Base-by-base conservation (phyloP, 2,113 vertebrate species). In the Calyptomena viridis region DNA sequence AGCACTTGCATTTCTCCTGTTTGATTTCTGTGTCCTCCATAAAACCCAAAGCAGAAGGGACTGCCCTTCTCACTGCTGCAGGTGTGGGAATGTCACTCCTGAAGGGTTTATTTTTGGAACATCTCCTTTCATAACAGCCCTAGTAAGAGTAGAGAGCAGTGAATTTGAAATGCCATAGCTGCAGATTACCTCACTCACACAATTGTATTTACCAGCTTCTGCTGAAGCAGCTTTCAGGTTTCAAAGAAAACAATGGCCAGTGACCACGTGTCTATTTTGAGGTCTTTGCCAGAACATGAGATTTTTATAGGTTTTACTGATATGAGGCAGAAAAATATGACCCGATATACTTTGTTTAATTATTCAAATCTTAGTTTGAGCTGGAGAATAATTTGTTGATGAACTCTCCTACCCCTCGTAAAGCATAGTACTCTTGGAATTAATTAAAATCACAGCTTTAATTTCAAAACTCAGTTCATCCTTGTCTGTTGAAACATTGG, bases 201-300 rank as follows among this genome's bases (percentile, higher is more conserved):
- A 73, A 5, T 25, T 12, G 6, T 16, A 21, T 39, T 50, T 58
- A 28, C 3, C 28, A 49, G 28, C n/a, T 84, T 53, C 31, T 84
- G 8, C 33, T 81, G 39, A 56, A 67, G 68, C 79, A 78, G 47
- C 42, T 87, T 71, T 59, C 28, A 10, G 21, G 55, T 90, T 66
- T 71, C 58, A 46, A 53, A 37, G 66, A 14, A 58, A 90, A 42
- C 14, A 3, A 18, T 40, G 23, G 22, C 68, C 35, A 62, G 47
- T 59, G 27, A 53, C 44, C 14, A 17, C 0, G 0, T 0, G 0
- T 35, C 17, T 50, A 44, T 40, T 22, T 69, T 22, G 27, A 87
- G 52, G 64, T 67, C 56, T 63, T 81, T 50, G 6, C 49, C 64
- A 72, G 44, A 67, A 63, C 3, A 14, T 12, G 12, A 72, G 11